Base-by-base conservation (phyloP, 2,113 vertebrate genomes). In the Nibea coibor region DNA sequence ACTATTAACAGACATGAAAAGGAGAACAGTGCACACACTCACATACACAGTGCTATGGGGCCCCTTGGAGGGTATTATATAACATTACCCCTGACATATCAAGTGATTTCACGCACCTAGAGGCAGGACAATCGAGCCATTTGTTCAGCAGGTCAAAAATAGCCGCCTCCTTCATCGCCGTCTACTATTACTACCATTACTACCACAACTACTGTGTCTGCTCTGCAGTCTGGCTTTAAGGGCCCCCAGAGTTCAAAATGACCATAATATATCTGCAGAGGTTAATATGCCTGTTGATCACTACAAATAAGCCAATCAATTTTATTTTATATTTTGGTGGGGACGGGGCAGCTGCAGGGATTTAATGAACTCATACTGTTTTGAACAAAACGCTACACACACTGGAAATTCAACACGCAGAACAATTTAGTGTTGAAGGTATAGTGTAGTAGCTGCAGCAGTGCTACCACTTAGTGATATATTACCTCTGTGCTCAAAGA, bases 31-130 rank as follows among this genome's bases (percentile, higher is more conserved):
- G 28, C 45, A 4, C 26, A 16, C n/a, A 45, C 61, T 15, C 39
- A 75, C 75, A 79, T 75, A 62, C 61, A 72, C 26, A 58, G 62
- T 56, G 43, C 54, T 50, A 22, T 50, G 74, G 69, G 72, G 77
- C 81, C 88, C 77, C 83, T 73, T 15, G 14, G 86, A 85, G 89
- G 77, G 87, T 89, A 92, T 90, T 90, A 90, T 91, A 87, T 90
- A 87, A 91, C 91, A 81, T 84, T 91, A 84, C 78, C 86, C 82
- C 80, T 77, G 87, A 90, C 89, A 89, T 93, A 93, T 94, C 91
- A 91, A 91, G 87, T 93, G 88, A 92, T 94, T 93, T 91, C 88
- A 92, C 63, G 87, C 87, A 90, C 89, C 87, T 87, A 82, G 63
- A 88, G 83, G 86, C 82, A 76, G 87, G 81, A 93, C 93, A 94